Evolutionary conservation across 1,140 invertebrate genomes (phyloP).

Genomic region (Mycetomoellerius zeteki): DNA sequence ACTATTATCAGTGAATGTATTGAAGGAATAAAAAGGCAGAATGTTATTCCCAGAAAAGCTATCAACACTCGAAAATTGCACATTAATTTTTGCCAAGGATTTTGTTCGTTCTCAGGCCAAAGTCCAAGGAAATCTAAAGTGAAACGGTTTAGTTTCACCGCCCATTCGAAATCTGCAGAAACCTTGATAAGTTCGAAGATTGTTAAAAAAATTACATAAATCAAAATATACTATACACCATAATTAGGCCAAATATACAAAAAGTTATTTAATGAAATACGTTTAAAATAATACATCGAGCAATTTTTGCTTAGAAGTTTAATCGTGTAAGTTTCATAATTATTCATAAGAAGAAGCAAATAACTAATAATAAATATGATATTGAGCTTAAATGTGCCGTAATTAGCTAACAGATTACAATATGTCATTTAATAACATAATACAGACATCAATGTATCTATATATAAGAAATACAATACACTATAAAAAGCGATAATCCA

Average conservation of each 20-base stretch:
- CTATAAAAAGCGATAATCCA: neutral
- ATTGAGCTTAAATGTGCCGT: neutral
- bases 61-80: too few relatives aligned
- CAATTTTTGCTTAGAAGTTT: neutral
- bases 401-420: neutral
- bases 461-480: neutral
- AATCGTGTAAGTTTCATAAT: neutral
- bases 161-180: constrained; percentile 45
- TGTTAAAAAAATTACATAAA: neutral
- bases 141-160: too few relatives aligned
- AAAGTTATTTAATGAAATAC: neutral
- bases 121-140: too few relatives aligned
- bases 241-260: neutral
- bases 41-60: too few relatives aligned
- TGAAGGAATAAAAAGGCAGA: too few relatives aligned
- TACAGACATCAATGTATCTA: too few relatives aligned
- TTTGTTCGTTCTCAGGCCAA: too few relatives aligned
- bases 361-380: neutral
- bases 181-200: neutral
- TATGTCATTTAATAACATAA: neutral
- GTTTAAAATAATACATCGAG: too few relatives aligned
- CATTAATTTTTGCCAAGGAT: too few relatives aligned
- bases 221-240: neutral
- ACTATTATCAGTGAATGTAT: too few relatives aligned
- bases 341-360: neutral